A percentile compares a stretch with the other conserved stretches of the same genome.
These are phyloP conservation scores for Euschistus heros DNA, from an alignment of 1,140 invertebrate genomes.

Conservation along the genomic window DNA sequence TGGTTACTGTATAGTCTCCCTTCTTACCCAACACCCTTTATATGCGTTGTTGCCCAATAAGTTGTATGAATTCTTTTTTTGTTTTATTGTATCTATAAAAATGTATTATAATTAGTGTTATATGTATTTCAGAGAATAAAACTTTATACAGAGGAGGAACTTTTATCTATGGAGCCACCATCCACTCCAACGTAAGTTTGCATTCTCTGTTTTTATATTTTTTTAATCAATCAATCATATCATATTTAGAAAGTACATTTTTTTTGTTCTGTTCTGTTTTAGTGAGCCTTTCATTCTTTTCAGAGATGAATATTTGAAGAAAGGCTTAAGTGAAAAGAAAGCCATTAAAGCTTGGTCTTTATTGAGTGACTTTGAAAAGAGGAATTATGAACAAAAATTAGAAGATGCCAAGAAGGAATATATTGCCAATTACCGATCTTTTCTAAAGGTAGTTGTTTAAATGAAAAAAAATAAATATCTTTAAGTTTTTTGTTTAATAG, in stretches of 20 bases:
- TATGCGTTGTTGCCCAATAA: no score
- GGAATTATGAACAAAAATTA: conserved; percentile 20
- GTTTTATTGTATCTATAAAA: no score
- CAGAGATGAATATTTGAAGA: conserved; percentile 20
- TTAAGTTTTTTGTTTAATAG: background rate
- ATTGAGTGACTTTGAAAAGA: conserved; percentile 14
- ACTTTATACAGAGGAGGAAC: background rate
- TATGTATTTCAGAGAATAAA: no score
- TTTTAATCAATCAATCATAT: background rate
- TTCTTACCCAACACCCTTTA: no score
- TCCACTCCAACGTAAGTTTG: conserved; percentile 8
- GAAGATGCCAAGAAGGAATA: conserved; percentile 24
- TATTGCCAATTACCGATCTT: conserved; percentile 20
- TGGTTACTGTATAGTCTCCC: no score
- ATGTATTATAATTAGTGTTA: no score
- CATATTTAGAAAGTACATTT: background rate
- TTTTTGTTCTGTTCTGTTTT: conserved; percentile 12
- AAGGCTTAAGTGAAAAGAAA: conserved; percentile 20
- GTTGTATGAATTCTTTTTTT: no score
- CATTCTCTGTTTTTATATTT: no score
- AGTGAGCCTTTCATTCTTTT: conserved; percentile 20
- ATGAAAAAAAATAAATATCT: background rate
- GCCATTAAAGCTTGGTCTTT: conserved; percentile 22
- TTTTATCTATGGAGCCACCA: background rate
- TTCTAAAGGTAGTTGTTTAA: conserved; percentile 18